These are phyloP conservation scores for Ischnura elegans DNA, from an alignment of 2,888 invertebrate genomes.

Conservation along the genomic window DNA sequence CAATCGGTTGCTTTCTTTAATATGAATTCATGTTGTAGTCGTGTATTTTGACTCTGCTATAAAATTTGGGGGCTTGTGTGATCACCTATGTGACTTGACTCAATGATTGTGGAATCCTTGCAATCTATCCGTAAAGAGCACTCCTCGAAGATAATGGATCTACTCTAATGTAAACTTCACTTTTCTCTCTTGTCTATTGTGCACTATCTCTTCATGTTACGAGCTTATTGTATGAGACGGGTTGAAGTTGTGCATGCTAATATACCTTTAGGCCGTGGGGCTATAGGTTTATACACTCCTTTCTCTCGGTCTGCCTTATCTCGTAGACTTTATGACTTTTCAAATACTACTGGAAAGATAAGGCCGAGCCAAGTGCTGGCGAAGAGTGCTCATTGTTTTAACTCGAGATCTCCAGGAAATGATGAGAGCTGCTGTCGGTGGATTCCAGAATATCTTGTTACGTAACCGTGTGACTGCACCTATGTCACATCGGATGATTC, in stretches of 20 bases:
- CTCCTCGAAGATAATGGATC: neutral
- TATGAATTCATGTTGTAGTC: too few species aligned
- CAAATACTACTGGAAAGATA: neutral
- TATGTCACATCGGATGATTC: too few species aligned
- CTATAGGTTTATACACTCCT: neutral
- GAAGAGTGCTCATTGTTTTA: neutral
- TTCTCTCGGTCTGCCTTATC: neutral
- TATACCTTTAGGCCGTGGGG: neutral
- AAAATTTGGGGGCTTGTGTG: neutral
- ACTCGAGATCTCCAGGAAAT: neutral
- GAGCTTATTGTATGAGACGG: neutral
- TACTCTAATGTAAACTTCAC: neutral
- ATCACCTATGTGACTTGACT: neutral
- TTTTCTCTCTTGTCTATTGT: neutral
- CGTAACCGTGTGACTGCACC: neutral
- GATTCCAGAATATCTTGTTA: neutral
- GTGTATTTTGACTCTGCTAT: too few species aligned
- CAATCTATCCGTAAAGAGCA: neutral
- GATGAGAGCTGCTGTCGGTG: neutral
- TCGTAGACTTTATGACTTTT: neutral
- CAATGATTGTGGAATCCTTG: neutral
- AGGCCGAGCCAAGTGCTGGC: neutral
- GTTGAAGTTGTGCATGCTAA: neutral
- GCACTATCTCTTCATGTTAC: neutral
- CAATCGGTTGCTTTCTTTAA: too few species aligned